Evolutionary conservation across 2,888 invertebrate species (phyloP), one percentile per base, ranked within the genome.

Genomic region (Ellobium chinense): DNA sequence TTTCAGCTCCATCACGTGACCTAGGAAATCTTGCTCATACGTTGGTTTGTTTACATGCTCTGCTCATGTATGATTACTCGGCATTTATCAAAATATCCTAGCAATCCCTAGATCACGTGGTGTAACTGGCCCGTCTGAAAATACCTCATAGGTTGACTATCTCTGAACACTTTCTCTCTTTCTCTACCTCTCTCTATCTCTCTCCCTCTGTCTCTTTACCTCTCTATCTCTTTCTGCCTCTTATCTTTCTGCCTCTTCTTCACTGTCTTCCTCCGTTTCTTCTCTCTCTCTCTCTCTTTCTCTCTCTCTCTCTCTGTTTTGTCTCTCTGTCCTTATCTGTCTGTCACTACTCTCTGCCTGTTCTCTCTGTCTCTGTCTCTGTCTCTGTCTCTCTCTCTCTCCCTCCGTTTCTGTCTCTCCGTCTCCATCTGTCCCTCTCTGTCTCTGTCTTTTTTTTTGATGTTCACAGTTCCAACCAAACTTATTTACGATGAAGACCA

Each of bases 161-260:
- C n/a, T n/a, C n/a, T n/a, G n/a, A n/a, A n/a, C 60, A 14, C 60
- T 27, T n/a, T 60, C 60, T 60, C 60, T 60, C 60, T 60, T n/a
- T 60, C 60, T 60, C 60, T 27, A 7, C 46, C 46, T 46, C 46
- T 46, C 46, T 46, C 18, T 7, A 12, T 12, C 7, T 46, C 9
- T 46, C 9, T 12, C 46, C 46, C 18, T 12, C 18, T 18, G 18
- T 46, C 46, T 46, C 46, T 46, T 18, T 46, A 7, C 18, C 46
- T 46, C 46, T 46, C 46, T 18, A 7, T 46, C 46, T 46, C 46
- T 12, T 46, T 12, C 7, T 46, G 46, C 18, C 9, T 12, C 46
- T 18, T 46, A 46, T 46, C 46, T 12, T 46, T n/a, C n/a, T n/a
- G n/a, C n/a, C 46, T 46, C 46, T 46, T 18, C 18, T 18, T 46